Base-by-base conservation (phyloP, 1,140 invertebrate species). In the Orchestia grillus region DNA sequence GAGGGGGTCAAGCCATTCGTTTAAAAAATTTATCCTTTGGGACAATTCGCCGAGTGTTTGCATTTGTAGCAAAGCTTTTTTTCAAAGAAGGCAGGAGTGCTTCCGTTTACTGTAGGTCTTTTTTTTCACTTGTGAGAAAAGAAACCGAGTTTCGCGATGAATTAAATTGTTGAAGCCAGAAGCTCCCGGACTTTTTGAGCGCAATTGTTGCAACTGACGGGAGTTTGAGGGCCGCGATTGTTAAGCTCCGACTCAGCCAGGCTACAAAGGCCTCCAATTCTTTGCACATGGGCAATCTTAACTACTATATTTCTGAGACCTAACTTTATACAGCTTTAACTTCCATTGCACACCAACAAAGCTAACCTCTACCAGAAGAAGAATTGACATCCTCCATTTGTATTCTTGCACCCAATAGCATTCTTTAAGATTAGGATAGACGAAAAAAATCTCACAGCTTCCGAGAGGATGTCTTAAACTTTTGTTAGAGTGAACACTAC, bases 111-210 rank as follows among this genome's bases (percentile, higher is more conserved):
- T 94, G 43, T 40, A 94, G 92, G 43, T 47, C 44, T 47, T 47
- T 94, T n/a, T n/a, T 47, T 94, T 94, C 36, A 45, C 11, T 94
- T 40, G 11, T 19, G 44, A 94, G 92, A 94, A 94, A 47, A 94
- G 92, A 94, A 94, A 94, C 43, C 36, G 6, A 11, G 92, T 94
- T 94, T 94, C 11, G 92, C 47, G 92, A 94, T 94, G 92, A 94
- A 94, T 94, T 94, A 94, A 94, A 94, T 94, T 94, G 92, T 45
- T 94, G 92, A 44, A 44, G 43, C 92, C 44, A 45, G 43, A 47
- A 28, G 43, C 44, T n/a, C 44, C 92, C 0, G 44, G 43, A 16
- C 44, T 94, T 94, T 94, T 94, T 45, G 44, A 40, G 44, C 41
- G 92, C 92, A 94, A 94, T 94, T 94, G 92, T 45, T 44, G 92